These are phyloP conservation scores for Eulemur coronatus DNA, from an alignment of 2,797 vertebrate species.

Conservation along the genomic window DNA sequence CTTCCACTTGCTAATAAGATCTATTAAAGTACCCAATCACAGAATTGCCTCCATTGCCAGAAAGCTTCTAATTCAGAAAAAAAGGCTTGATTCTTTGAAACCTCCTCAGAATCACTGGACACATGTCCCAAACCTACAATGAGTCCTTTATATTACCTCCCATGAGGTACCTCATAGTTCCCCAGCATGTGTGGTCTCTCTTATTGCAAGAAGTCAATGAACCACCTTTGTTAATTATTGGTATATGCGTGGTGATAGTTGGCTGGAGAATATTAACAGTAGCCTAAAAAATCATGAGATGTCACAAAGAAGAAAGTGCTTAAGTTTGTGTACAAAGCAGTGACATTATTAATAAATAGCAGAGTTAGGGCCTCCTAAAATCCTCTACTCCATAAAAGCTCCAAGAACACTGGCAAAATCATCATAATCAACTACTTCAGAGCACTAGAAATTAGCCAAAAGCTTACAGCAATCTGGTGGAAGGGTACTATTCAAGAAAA, in stretches of 20 bases:
- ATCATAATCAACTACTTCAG: background rate
- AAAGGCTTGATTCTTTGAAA: background rate
- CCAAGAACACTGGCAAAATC: background rate
- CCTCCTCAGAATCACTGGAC: background rate
- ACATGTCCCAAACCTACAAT: background rate
- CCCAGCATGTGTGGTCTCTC: background rate
- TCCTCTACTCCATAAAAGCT: background rate
- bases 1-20: background rate
- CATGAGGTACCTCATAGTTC: background rate
- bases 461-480: background rate
- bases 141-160: background rate
- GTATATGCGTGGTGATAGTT: background rate
- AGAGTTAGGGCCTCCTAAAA: background rate
- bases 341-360: background rate
- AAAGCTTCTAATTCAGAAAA: background rate
- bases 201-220: background rate
- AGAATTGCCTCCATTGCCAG: background rate
- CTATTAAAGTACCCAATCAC: background rate
- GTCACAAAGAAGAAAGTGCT: background rate
- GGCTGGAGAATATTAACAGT: background rate
- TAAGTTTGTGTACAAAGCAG: background rate
- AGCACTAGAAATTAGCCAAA: constrained; percentile 2
- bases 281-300: background rate
- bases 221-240: background rate
- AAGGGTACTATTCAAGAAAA: background rate